phyloP scores from a whole-genome alignment of 2,888 invertebrate genomes.

The Helicoverpa assulta region DNA sequence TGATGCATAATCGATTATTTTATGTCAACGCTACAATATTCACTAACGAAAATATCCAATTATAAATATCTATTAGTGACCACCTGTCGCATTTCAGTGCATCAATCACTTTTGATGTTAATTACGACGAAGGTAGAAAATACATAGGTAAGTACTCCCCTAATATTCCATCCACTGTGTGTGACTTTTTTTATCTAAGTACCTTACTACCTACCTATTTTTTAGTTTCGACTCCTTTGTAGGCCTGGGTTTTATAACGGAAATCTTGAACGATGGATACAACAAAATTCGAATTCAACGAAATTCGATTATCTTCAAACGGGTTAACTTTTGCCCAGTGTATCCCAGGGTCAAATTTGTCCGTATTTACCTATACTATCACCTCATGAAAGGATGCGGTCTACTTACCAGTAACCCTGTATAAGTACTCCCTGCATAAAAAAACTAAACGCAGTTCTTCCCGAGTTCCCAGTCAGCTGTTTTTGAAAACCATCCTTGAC shows the following conservation, averaged over 20 bases:
- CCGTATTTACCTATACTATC: too few species aligned
- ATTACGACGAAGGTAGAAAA: conserved; percentile 2
- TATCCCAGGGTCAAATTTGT: too few species aligned
- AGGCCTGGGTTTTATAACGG: too few species aligned
- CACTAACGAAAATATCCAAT: conserved; percentile 8
- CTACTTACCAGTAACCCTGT: too few species aligned
- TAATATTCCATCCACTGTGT: neutral
- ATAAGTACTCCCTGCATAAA: neutral
- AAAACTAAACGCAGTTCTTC: neutral
- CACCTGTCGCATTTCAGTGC: conserved; percentile 11
- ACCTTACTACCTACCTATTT: too few species aligned
- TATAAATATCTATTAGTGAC: conserved; percentile 18
- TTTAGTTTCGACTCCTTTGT: too few species aligned
- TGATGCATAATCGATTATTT: conserved; percentile 1
- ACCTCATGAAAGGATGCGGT: too few species aligned
- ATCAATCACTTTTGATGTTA: conserved; percentile 32
- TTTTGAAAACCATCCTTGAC: neutral
- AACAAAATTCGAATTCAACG: too few species aligned
- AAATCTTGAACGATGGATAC: too few species aligned
- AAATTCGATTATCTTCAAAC: too few species aligned
- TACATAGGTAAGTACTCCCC: neutral
- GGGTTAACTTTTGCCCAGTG: too few species aligned
- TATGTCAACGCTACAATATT: neutral
- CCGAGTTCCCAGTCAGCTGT: neutral
- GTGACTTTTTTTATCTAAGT: neutral